Base-by-base conservation (phyloP, 2,888 invertebrate species). In the Leuctra nigra region DNA sequence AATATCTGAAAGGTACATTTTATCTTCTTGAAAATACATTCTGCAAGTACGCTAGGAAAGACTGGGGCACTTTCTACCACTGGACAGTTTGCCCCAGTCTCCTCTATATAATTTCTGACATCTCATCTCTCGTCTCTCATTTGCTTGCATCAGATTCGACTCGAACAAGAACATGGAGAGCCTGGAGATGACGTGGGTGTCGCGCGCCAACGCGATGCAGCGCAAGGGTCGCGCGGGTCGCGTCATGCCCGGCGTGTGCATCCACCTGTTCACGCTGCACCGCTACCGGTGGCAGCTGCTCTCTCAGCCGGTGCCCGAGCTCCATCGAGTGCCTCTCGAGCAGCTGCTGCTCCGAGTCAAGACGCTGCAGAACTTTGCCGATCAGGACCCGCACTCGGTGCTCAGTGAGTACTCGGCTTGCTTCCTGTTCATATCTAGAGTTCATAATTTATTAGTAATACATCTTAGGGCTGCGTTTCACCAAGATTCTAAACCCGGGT, bases 201-300 rank as follows among this genome's bases (percentile, higher is more conserved):
- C 95, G 0, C 77, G 83, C 36, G 93, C 95, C 0, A 96, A 94
- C 73, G 92, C 92, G 0, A 76, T 86, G 61, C 96, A 97, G 68
- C 80, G 96, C 25, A 84, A 83, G 67, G 96, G 96, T 24, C 79
- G 96, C 47, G 94, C 95, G 13, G 96, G 96, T 1, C 82, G 96
- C 54, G 93, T 93, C 2, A 87, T 86, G 81, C 80, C 89, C 1
- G 96, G 96, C 0, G 82, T 91, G 23, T 91, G 89, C 67, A 81
- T 91, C 56, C 93, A 95, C 67, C 74, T 96, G 50, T 95, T 87
- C 70, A 91, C 93, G 0, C 79, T 82, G 1, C 82, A 86, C 63
- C 77, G 71, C 64, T 72, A 63, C 55, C 61, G 64, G 6, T 56
- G 86, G 62, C 81, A 86, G 58, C 73, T 92, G 61, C 67, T 83